phyloP scores from a whole-genome alignment of 2,113 vertebrate genomes.

The Candoia aspera region DNA sequence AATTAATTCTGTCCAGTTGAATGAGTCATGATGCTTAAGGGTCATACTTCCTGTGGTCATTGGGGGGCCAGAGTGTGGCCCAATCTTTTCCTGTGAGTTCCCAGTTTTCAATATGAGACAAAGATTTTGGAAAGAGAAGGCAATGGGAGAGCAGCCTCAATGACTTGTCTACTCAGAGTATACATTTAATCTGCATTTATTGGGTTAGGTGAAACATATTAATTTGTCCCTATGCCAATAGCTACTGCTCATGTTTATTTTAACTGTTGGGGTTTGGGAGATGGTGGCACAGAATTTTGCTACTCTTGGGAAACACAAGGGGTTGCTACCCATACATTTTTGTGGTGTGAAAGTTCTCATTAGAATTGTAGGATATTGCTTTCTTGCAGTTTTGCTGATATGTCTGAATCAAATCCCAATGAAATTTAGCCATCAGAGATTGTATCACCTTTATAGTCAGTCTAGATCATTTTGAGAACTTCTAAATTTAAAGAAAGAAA shows the following conservation, averaged over 20 bases:
- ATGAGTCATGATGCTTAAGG: too few species aligned
- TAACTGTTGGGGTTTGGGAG: not conserved
- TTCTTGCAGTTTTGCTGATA: not conserved
- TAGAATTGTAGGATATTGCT: not conserved
- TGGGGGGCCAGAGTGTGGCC: too few species aligned
- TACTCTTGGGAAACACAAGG: not conserved
- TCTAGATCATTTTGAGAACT: not conserved
- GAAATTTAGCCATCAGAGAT: not conserved
- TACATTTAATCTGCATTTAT: not conserved
- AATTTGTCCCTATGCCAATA: not conserved
- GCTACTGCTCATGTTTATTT: not conserved
- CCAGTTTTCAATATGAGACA: not conserved
- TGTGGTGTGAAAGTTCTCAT: not conserved
- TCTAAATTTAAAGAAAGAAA: not conserved
- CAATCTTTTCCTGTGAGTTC: not conserved
- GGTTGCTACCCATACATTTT: not conserved
- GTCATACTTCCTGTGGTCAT: too few species aligned
- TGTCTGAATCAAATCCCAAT: not conserved
- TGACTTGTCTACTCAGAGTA: not conserved
- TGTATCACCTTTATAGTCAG: not conserved
- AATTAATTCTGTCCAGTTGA: too few species aligned
- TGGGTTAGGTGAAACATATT: not conserved
- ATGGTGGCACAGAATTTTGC: not conserved
- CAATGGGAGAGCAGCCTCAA: not conserved
- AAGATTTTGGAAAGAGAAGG: not conserved